Base-by-base conservation (phyloP, 2,113 vertebrate species). In the Tamias sibiricus region DNA sequence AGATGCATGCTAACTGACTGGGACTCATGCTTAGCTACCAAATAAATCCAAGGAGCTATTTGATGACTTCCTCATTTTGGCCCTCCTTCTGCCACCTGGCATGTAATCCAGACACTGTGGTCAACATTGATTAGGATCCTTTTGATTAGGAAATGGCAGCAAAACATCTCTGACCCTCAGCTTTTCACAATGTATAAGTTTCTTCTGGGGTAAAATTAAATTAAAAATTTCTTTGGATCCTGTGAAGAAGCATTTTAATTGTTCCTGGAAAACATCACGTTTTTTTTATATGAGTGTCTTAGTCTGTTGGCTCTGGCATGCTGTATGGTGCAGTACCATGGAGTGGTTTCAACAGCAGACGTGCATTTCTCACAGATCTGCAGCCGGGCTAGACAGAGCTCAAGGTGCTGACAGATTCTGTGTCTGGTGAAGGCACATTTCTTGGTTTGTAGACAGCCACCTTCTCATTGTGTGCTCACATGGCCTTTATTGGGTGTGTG, bases 61-160 rank as follows among this genome's bases (percentile, higher is more conserved):
- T 44, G 80, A 30, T 35, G 69, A 64, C 13, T 4, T 26, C 47
- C 69, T 37, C 84, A 47, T 86, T 71, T 94, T 52, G 42, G 35
- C 20, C 16, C 8, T 54, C 30, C 79, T 17, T 14, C 52, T 0
- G 4, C 24, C 52, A 32, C 57, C 57, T 79, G 96, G 59, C 64
- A 7, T 17, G 59, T 54, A 59, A 26, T 30, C 69, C 35, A 37
- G 42, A 37, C 12, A 10, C 10, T 49, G 4, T 40, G 66, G 90
- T 85, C 89, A 76, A 11, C 75, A 32, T 19, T 22, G 66, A 77
- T 95, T 64, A 69, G 81, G 72, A 54, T 52, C 68, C 87, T 89
- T 92, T 86, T 83, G 69, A 77, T 94, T 84, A 92, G 94, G 83
- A 88, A 94, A 71, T 37, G 42, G 6, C 24, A 87, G 42, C 57